Conservation (phyloP, 2,113 vertebrate species). For the Polypterus senegalus region DNA sequence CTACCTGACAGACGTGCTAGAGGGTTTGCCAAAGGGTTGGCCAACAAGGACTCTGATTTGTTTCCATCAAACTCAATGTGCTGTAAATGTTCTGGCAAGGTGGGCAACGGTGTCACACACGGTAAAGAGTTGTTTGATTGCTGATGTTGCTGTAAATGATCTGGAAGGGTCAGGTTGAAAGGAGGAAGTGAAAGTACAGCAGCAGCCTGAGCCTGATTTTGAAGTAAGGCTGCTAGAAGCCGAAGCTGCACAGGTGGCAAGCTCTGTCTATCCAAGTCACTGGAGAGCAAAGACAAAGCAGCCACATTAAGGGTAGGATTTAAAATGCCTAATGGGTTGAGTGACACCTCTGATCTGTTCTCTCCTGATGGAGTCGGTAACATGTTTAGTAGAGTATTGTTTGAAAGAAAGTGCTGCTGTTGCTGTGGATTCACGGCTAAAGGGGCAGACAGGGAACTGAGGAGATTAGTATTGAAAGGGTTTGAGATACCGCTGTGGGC, state of each 20-base stretch:
- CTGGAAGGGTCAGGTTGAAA: slow-evolving; percentile 60
- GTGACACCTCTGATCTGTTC: slow-evolving; percentile 65
- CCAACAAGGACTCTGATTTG: slow-evolving; percentile 51
- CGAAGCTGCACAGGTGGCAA: slow-evolving; percentile 61
- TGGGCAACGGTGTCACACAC: slow-evolving; percentile 45
- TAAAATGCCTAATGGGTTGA: slow-evolving; percentile 63
- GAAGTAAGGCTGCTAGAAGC: slow-evolving; percentile 59
- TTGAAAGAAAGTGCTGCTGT: slow-evolving; percentile 56
- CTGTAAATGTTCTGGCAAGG: slow-evolving; percentile 46
- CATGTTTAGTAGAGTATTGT: slow-evolving; percentile 69
- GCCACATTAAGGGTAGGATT: slow-evolving; percentile 55
- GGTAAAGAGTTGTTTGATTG: slow-evolving; percentile 47
- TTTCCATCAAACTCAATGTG: slow-evolving; percentile 47
- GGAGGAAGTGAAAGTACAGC: slow-evolving; percentile 57
- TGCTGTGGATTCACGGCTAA: slow-evolving; percentile 65
- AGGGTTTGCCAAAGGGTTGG: slow-evolving; percentile 45
- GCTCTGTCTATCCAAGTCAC: slow-evolving; percentile 59
- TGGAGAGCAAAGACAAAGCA: slow-evolving; percentile 58
- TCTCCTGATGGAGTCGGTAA: slow-evolving; percentile 65
- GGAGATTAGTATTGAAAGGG: slow-evolving; percentile 58
- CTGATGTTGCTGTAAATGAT: slow-evolving; percentile 50
- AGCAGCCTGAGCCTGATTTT: slow-evolving; percentile 60
- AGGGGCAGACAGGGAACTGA: slow-evolving; percentile 60
- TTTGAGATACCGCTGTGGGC: slow-evolving; percentile 56
- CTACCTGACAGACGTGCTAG: slow-evolving; percentile 41